Evolutionary conservation across 2,113 vertebrate genomes (phyloP).

Genomic region (Notarius quadriscutis): DNA sequence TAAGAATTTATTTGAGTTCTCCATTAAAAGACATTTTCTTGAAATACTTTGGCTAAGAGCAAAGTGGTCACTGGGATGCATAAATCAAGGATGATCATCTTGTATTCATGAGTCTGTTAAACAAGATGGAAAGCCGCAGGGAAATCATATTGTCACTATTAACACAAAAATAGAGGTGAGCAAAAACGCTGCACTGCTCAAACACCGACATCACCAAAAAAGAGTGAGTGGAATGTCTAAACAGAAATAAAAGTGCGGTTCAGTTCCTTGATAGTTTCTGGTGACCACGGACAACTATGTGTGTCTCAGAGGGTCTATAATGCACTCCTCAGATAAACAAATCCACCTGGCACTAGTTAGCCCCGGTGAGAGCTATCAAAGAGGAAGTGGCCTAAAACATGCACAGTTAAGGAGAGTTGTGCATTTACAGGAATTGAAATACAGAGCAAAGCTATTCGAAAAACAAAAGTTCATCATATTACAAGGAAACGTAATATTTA

Average conservation of each 20-base stretch:
- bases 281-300: background rate
- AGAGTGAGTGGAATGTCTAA: slow-evolving; percentile 57
- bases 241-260: slow-evolving; percentile 38
- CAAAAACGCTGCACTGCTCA: slow-evolving; percentile 28
- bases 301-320: slow-evolving; percentile 9
- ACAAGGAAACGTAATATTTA: slow-evolving; percentile 69
- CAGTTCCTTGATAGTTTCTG: slow-evolving; percentile 13
- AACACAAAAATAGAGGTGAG: slow-evolving; percentile 53
- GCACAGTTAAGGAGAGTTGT: background rate
- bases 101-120: slow-evolving; percentile 5
- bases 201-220: slow-evolving; percentile 53
- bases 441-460: slow-evolving; percentile 57
- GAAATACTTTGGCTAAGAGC: slow-evolving; percentile 65
- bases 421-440: slow-evolving; percentile 42
- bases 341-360: slow-evolving; percentile 25
- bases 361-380: slow-evolving; percentile 36
- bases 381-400: slow-evolving; percentile 44
- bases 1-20: slow-evolving; percentile 77
- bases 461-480: slow-evolving; percentile 65
- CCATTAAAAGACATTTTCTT: slow-evolving; percentile 72
- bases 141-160: slow-evolving; percentile 67
- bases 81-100: slow-evolving; percentile 7
- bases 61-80: slow-evolving; percentile 60
- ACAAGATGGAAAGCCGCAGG: slow-evolving; percentile 60
- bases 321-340: slow-evolving; percentile 25